Evolutionary conservation across 37 sponge, comb jelly and placozoan species (phyloP).

Genomic region (Lycopodina hypogea): DNA sequence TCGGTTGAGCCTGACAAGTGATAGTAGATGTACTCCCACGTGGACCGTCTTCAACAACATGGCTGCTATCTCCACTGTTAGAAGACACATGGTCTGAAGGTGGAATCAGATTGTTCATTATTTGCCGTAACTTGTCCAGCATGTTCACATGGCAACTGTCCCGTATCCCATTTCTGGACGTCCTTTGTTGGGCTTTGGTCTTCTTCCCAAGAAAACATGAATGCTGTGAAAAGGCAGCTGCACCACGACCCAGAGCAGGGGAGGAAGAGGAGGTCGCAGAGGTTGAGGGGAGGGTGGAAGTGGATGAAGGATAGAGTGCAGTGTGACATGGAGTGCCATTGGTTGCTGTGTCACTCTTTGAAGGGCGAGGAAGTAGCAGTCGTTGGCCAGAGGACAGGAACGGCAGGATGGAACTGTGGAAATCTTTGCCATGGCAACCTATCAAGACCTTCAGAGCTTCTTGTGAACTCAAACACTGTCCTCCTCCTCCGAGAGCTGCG

Average conservation of each 20-base stretch:
- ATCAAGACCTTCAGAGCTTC: constrained; percentile 21
- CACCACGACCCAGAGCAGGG: neutral
- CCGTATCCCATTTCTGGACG: neutral
- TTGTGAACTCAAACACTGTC: too few species aligned
- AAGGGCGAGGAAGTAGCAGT: neutral
- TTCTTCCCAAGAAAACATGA: neutral
- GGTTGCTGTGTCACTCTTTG: neutral
- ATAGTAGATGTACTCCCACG: too few species aligned
- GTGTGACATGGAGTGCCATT: neutral
- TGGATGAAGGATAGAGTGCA: neutral
- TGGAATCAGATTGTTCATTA: too few species aligned
- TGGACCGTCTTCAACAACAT: too few species aligned
- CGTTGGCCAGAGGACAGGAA: neutral
- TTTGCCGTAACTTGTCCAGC: too few species aligned
- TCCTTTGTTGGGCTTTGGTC: neutral
- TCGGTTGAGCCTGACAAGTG: too few species aligned
- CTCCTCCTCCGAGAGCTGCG: too few species aligned
- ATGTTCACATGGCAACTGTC: too few species aligned
- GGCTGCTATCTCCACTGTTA: too few species aligned
- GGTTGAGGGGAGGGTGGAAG: neutral
- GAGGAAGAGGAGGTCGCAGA: neutral
- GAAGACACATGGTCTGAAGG: too few species aligned
- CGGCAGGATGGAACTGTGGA: constrained; percentile 27
- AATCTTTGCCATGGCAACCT: constrained; percentile 15
- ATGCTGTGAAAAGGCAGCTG: too few species aligned